Conservation (phyloP, 2,888 invertebrate species). For the Argyra leucocephala region DNA sequence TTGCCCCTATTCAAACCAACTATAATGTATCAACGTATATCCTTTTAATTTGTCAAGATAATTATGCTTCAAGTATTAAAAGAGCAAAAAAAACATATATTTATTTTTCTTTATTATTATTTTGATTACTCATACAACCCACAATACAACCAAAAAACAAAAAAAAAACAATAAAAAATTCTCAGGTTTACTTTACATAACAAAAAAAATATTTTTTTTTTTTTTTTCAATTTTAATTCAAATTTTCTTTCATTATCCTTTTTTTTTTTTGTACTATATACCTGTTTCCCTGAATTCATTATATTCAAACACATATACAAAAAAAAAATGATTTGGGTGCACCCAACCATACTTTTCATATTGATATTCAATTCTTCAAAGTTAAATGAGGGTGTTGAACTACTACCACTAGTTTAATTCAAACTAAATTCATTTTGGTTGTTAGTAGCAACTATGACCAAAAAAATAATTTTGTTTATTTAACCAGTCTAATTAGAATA, state of each 20-base stretch:
- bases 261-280: conserved; percentile 6
- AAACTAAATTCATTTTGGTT: not conserved
- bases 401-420: not conserved
- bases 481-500: conserved; percentile 13
- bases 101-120: no score
- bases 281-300: not conserved
- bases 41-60: no score
- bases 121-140: no score
- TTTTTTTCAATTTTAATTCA: not conserved
- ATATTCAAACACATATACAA: not conserved
- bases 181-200: no score
- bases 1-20: no score
- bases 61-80: no score
- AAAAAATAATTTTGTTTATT: not conserved
- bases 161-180: no score
- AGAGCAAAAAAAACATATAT: no score
- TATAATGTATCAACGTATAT: no score
- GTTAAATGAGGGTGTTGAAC: not conserved
- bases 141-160: no score
- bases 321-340: no score
- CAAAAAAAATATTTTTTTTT: no score
- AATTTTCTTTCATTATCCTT: not conserved
- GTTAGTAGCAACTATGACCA: not conserved
- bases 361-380: not conserved
- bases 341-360: not conserved